Percentiles rank a stretch among this genome's conserved stretches.
phyloP scores from a whole-genome alignment of 2,888 invertebrate species.

The Sminthurides aquaticus region DNA sequence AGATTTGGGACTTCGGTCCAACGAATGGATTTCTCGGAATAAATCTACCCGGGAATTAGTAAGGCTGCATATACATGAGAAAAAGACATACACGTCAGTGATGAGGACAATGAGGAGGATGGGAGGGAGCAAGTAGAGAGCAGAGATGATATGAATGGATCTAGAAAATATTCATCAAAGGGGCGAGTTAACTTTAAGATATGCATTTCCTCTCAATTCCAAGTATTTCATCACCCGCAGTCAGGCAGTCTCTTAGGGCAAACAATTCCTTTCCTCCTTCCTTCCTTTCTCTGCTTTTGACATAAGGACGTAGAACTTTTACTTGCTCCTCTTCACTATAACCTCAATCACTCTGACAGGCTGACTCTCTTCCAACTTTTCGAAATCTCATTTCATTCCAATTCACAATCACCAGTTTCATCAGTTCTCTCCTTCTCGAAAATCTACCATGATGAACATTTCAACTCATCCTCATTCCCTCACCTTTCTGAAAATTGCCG shows the following conservation, averaged over 20 bases:
- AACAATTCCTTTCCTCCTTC: not conserved
- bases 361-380: not conserved
- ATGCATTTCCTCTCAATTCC: no score
- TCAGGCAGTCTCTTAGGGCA: not conserved
- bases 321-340: not conserved
- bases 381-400: not conserved
- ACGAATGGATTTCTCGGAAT: no score
- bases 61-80: no score
- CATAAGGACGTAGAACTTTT: not conserved
- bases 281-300: not conserved
- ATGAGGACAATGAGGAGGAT: no score
- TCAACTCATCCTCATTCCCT: not conserved
- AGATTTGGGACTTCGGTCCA: no score
- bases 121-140: no score
- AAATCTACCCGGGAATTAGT: no score
- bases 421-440: not conserved
- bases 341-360: not conserved
- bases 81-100: no score
- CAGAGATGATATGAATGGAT: no score
- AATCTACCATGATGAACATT: not conserved
- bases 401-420: not conserved
- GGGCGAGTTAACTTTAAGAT: no score
- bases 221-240: not conserved
- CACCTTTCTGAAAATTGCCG: not conserved
- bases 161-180: no score